These are phyloP conservation scores for Drosophila falleni DNA, from an alignment of 2,888 invertebrate species.

Conservation along the genomic window DNA sequence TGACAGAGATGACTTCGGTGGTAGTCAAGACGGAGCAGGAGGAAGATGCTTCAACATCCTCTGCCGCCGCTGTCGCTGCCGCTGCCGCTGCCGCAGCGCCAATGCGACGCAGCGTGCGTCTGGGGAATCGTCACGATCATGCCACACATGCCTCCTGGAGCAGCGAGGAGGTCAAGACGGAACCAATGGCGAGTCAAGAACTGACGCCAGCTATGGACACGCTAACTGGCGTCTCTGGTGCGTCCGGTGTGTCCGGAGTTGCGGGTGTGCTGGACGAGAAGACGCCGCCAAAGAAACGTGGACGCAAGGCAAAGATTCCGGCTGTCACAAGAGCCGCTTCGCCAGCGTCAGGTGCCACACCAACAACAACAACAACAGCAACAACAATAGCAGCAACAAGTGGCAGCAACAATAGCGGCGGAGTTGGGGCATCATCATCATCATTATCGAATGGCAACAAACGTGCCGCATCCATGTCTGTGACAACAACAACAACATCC, in stretches of 20 bases:
- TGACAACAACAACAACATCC: neutral
- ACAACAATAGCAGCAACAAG: slow-evolving; percentile 8
- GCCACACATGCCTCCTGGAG: slow-evolving; percentile 17
- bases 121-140: slow-evolving; percentile 82
- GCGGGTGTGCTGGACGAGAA: slow-evolving; percentile 69
- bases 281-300: slow-evolving; percentile 84
- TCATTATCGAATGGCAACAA: slow-evolving; percentile 62
- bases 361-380: slow-evolving; percentile 22
- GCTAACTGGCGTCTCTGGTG: neutral
- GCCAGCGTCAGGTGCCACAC: slow-evolving; percentile 10
- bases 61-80: slow-evolving; percentile 41
- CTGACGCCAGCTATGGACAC: slow-evolving; percentile 1
- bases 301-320: slow-evolving; percentile 81
- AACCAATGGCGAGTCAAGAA: slow-evolving; percentile 45
- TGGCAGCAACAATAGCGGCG: slow-evolving; percentile 1
- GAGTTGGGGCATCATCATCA: neutral
- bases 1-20: slow-evolving; percentile 31
- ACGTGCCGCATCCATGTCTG: slow-evolving; percentile 25
- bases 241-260: neutral
- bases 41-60: slow-evolving; percentile 35
- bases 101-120: slow-evolving; percentile 83
- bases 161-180: slow-evolving; percentile 70
- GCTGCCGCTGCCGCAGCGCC: slow-evolving; percentile 41
- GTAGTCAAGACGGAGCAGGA: slow-evolving; percentile 71
- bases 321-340: neutral